Evolutionary conservation across 2,113 vertebrate genomes (phyloP).

Genomic region (Archocentrus centrarchus): DNA sequence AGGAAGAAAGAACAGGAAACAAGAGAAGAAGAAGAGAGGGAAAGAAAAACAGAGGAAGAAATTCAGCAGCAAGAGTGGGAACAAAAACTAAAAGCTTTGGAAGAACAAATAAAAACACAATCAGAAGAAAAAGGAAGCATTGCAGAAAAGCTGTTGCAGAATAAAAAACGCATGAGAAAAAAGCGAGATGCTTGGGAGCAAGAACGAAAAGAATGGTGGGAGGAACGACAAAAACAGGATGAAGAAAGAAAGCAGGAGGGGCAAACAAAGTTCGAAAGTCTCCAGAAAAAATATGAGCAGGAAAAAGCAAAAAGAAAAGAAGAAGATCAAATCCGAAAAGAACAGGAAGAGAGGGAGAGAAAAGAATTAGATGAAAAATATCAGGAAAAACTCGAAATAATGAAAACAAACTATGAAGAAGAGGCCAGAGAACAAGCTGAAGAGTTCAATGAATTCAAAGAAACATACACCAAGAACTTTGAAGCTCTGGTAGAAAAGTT

Average conservation of each 20-base stretch:
- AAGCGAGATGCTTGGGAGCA: not conserved
- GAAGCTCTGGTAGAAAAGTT: no score
- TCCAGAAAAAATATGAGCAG: no score
- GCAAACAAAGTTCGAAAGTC: not conserved
- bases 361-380: no score
- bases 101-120: not conserved
- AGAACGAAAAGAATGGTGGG: fast-evolving
- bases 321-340: no score
- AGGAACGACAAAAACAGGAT: fast-evolving
- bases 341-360: no score
- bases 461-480: not conserved
- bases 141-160: fast-evolving
- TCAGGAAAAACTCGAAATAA: no score
- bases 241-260: not conserved
- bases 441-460: not conserved
- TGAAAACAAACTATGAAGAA: no score
- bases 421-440: not conserved
- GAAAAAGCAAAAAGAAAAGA: no score
- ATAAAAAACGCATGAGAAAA: fast-evolving
- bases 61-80: fast-evolving
- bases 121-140: no score
- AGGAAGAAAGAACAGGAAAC: fast-evolving
- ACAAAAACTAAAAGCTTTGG: not conserved
- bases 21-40: fast-evolving
- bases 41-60: not conserved